These are phyloP conservation scores for Rhynchophorus ferrugineus DNA, from an alignment of 1,140 invertebrate genomes.

Conservation along the genomic window DNA sequence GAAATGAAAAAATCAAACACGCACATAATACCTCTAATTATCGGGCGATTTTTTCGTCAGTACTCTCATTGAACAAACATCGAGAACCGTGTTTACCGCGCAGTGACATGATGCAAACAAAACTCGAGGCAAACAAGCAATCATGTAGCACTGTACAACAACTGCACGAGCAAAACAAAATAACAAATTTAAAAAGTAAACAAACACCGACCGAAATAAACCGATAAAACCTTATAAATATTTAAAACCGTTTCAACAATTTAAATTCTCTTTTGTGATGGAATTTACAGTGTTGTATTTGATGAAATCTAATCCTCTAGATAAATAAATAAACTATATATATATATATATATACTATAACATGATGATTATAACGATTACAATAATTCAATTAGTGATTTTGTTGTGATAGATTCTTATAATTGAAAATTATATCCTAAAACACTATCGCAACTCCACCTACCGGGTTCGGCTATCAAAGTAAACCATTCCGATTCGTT, in stretches of 20 bases:
- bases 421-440: no score
- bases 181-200: conserved; percentile 10
- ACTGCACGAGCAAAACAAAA: conserved; percentile 4
- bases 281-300: background rate
- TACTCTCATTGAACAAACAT: conserved; percentile 7
- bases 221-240: conserved; percentile 9
- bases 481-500: no score
- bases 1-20: conserved; percentile 6
- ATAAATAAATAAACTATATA: no score
- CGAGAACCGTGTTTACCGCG: conserved; percentile 2
- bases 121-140: conserved; percentile 1
- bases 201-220: conserved; percentile 1
- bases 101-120: conserved; percentile 5
- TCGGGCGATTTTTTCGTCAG: background rate
- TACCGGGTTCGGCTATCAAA: no score
- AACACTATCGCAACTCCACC: no score
- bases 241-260: conserved; percentile 6
- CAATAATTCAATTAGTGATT: no score
- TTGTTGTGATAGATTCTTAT: no score
- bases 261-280: conserved; percentile 3
- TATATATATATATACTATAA: no score
- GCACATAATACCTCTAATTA: conserved; percentile 1
- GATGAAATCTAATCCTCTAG: no score
- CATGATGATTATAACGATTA: no score
- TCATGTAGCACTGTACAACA: conserved; percentile 3